Evolutionary conservation across 2,888 invertebrate genomes (phyloP).

Genomic region (Anodontia alba): DNA sequence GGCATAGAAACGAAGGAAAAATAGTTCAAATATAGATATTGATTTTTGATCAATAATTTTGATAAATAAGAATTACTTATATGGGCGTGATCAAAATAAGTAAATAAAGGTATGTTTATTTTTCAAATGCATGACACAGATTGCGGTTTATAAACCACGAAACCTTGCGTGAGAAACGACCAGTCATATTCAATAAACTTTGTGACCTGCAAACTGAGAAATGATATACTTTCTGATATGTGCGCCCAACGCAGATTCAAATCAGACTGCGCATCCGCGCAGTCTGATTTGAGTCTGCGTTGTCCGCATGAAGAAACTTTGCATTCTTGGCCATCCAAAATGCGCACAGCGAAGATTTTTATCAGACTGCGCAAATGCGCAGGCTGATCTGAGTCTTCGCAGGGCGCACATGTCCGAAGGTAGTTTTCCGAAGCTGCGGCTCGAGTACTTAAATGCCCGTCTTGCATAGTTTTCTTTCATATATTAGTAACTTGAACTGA

Average conservation of each 20-base stretch:
- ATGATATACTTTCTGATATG: too few relatives aligned
- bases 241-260: neutral
- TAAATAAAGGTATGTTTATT: constrained; percentile 18
- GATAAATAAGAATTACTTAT: constrained; percentile 11
- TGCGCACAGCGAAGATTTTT: too few relatives aligned
- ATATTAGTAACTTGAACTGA: too few relatives aligned
- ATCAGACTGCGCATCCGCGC: neutral
- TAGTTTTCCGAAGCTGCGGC: too few relatives aligned
- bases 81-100: constrained; percentile 1
- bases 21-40: constrained; percentile 15
- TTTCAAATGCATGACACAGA: neutral
- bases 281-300: neutral
- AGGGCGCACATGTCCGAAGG: too few relatives aligned
- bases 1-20: constrained; percentile 10
- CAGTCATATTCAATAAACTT: too few relatives aligned
- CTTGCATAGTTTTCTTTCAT: too few relatives aligned
- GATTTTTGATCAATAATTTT: constrained; percentile 15
- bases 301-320: neutral
- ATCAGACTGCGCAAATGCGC: too few relatives aligned
- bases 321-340: too few relatives aligned
- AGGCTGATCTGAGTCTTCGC: too few relatives aligned
- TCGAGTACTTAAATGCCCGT: too few relatives aligned
- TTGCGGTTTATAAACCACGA: neutral
- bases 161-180: neutral
- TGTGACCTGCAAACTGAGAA: too few relatives aligned